These are phyloP conservation scores for Rhabdophis nuchalis DNA, from an alignment of 2,797 vertebrate species.

Conservation along the genomic window DNA sequence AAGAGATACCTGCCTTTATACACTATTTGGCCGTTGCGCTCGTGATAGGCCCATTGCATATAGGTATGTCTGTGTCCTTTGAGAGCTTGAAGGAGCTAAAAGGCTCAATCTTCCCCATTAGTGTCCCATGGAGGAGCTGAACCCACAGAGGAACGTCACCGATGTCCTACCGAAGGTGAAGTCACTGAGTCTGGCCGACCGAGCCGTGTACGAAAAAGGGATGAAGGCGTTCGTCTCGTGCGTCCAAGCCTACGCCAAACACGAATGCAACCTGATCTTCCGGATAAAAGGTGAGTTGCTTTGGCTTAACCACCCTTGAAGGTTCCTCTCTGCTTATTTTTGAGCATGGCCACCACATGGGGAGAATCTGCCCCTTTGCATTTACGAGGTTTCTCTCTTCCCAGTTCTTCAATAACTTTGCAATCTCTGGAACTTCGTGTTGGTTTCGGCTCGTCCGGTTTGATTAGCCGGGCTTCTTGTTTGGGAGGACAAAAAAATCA, in stretches of 20 bases:
- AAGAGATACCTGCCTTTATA: too few species aligned
- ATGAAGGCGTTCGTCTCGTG: constrained; percentile 91
- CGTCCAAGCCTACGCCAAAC: constrained; percentile 91
- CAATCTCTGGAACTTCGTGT: not conserved
- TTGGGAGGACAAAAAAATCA: too few species aligned
- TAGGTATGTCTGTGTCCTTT: too few species aligned
- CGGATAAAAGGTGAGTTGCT: constrained; percentile 82
- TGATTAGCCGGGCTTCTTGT: not conserved
- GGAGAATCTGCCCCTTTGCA: not conserved
- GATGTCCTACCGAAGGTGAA: constrained; percentile 86
- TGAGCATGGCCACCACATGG: not conserved
- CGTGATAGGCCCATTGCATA: too few species aligned
- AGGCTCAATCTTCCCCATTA: constrained; percentile 39
- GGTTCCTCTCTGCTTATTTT: not conserved
- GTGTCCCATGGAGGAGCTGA: constrained; percentile 89
- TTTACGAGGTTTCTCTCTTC: not conserved
- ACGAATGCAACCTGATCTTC: constrained; percentile 94
- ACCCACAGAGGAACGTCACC: constrained; percentile 65
- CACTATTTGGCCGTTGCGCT: too few species aligned
- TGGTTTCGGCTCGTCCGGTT: not conserved
- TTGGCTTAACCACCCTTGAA: not conserved
- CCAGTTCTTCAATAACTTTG: not conserved
- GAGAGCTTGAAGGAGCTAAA: not conserved
- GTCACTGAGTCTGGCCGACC: constrained; percentile 80
- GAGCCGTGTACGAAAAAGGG: constrained; percentile 87